Evolutionary conservation across 2,797 vertebrate genomes (phyloP).

Genomic region (Cynopterus sphinx): DNA sequence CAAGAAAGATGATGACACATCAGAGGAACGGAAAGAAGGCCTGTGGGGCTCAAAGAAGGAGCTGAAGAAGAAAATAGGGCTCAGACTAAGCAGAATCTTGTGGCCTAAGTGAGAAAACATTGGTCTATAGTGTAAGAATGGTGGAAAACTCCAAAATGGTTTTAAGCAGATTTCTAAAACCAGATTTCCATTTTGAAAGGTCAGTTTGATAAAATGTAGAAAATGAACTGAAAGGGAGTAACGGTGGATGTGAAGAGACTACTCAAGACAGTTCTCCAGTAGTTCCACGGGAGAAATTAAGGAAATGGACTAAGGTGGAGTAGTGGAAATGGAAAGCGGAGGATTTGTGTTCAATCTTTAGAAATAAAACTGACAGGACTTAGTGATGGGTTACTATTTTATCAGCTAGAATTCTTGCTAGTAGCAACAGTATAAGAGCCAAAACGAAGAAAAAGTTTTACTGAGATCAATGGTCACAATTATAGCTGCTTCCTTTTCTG

Average conservation of each 20-base stretch:
- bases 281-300: not conserved
- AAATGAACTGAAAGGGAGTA: not conserved
- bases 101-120: not conserved
- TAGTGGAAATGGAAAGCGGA: not conserved
- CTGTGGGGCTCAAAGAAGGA: not conserved
- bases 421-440: not conserved
- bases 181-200: constrained; percentile 43
- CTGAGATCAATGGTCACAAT: not conserved
- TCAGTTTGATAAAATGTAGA: not conserved
- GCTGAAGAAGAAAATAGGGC: not conserved
- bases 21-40: not conserved
- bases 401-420: not conserved
- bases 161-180: constrained; percentile 12
- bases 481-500: not conserved
- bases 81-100: not conserved
- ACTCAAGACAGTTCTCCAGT: not conserved
- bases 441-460: not conserved
- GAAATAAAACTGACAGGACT: not conserved
- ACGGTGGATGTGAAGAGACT: not conserved
- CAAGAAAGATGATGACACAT: not conserved
- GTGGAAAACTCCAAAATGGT: not conserved
- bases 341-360: not conserved
- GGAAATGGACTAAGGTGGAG: not conserved
- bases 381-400: not conserved
- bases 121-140: not conserved